phyloP scores from a whole-genome alignment of 2,888 invertebrate genomes.

The Alentia gelatinosa region DNA sequence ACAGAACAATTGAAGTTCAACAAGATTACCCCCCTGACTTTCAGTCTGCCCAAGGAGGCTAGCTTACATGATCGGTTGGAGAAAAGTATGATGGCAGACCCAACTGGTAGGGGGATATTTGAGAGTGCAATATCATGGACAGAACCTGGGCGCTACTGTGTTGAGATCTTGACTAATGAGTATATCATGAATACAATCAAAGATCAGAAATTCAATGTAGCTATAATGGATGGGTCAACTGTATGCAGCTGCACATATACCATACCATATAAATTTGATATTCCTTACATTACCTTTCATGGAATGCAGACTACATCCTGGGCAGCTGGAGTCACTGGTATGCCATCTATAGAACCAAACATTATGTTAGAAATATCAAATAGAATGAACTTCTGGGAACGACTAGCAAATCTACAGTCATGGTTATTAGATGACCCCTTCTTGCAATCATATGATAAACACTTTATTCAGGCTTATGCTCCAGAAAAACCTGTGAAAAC shows the following conservation, averaged over 20 bases:
- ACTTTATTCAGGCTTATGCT: neutral
- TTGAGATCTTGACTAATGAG: neutral
- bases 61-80: neutral
- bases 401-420: neutral
- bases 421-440: neutral
- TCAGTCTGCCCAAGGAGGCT: neutral
- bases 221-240: neutral
- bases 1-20: neutral
- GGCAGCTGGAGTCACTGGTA: conserved; percentile 41
- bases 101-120: neutral
- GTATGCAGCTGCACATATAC: neutral
- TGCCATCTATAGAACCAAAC: conserved; percentile 51
- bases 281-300: conserved; percentile 39
- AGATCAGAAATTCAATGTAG: conserved; percentile 8
- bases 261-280: conserved; percentile 51
- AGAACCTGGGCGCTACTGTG: neutral
- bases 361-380: neutral
- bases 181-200: neutral
- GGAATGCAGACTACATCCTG: conserved; percentile 15
- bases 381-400: conserved; percentile 45
- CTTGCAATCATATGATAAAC: neutral
- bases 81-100: neutral
- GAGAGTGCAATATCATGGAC: neutral
- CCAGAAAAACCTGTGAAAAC: conserved; percentile 10
- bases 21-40: neutral